A percentile compares a stretch with the other conserved stretches of the same genome.
Conservation (phyloP, 2,797 vertebrate species). For the Tragopan temminckii region DNA sequence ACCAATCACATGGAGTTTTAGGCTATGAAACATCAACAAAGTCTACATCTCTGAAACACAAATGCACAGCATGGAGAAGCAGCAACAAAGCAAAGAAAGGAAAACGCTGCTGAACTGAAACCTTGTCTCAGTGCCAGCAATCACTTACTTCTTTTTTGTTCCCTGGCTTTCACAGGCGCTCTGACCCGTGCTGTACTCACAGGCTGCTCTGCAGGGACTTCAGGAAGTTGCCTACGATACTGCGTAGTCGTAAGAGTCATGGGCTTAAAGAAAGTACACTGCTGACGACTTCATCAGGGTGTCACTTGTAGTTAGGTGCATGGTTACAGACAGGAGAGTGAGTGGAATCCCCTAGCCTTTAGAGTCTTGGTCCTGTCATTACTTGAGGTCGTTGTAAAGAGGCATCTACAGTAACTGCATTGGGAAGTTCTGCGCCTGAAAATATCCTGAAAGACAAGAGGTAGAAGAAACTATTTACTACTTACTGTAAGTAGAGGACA, state of each 20-base stretch:
- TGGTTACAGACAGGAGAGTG: background rate
- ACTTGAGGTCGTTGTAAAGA: background rate
- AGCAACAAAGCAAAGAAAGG: background rate
- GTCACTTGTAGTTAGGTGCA: too few relatives aligned
- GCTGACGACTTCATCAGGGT: background rate
- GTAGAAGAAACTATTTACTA: background rate
- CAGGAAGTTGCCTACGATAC: background rate
- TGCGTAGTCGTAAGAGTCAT: accelerated
- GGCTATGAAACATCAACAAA: background rate
- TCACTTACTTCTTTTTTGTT: conserved; percentile 8
- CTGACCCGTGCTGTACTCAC: accelerated
- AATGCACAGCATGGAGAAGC: background rate
- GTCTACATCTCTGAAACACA: background rate
- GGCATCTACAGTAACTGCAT: background rate
- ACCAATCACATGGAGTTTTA: background rate
- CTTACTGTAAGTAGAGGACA: background rate
- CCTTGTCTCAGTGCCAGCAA: background rate
- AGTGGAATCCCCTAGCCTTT: background rate
- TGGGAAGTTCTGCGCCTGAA: background rate
- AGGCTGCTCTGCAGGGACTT: background rate
- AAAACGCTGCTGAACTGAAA: background rate
- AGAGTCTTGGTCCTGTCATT: background rate
- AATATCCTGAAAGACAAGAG: background rate
- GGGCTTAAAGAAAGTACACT: background rate
- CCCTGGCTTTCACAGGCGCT: background rate